These are phyloP conservation scores for Anolis sagrei DNA, from an alignment of 2,113 vertebrate genomes.

Conservation along the genomic window DNA sequence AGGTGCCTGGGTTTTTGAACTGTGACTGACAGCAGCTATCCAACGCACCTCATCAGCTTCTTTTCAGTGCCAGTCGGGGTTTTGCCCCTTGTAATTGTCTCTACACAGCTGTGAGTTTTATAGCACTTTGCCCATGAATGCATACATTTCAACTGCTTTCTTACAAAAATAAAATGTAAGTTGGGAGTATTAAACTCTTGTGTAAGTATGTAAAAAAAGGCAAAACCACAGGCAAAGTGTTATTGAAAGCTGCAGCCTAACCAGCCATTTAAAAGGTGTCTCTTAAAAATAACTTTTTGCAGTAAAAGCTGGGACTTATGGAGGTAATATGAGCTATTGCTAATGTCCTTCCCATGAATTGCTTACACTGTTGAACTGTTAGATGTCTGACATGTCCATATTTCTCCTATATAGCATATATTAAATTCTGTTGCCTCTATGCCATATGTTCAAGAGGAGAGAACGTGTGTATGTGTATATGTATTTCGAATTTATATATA, in stretches of 20 bases:
- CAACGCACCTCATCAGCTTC: constrained; percentile 60
- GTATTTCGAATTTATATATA: constrained; percentile 33
- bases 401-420: constrained; percentile 68
- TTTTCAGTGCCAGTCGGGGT: constrained; percentile 51
- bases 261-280: constrained; percentile 56
- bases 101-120: constrained; percentile 69
- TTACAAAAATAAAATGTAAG: constrained; percentile 65
- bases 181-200: constrained; percentile 55
- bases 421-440: constrained; percentile 61
- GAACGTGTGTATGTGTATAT: not conserved
- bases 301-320: constrained; percentile 61
- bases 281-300: constrained; percentile 65
- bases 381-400: constrained; percentile 74
- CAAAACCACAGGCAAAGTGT: constrained; percentile 53
- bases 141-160: constrained; percentile 49
- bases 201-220: constrained; percentile 59
- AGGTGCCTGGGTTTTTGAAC: constrained; percentile 48
- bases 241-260: constrained; percentile 50
- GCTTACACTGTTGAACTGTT: constrained; percentile 68
- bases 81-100: constrained; percentile 68
- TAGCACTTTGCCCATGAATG: constrained; percentile 51
- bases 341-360: constrained; percentile 64
- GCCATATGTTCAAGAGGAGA: constrained; percentile 58
- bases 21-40: constrained; percentile 58
- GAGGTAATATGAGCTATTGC: constrained; percentile 62